phyloP scores from a whole-genome alignment of 1,140 invertebrate genomes.

The Sycobia sp. region DNA sequence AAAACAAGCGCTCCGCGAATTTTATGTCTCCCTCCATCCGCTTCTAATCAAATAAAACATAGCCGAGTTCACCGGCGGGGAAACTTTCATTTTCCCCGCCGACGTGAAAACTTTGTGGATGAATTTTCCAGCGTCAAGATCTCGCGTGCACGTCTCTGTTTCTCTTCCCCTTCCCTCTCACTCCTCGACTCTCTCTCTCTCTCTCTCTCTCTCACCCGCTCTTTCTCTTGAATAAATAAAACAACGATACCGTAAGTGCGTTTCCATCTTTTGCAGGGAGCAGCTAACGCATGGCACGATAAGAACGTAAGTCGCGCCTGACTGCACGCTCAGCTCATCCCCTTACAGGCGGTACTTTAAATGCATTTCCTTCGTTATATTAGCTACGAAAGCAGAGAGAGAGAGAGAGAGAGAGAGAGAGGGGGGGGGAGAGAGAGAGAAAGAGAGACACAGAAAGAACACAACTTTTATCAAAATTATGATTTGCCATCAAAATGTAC shows the following conservation, averaged over 20 bases:
- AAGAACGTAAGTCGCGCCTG: not conserved
- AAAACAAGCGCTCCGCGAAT: constrained; percentile 7
- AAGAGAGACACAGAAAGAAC: too few species aligned
- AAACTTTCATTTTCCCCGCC: constrained; percentile 12
- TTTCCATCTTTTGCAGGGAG: constrained; percentile 10
- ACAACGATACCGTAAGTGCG: constrained; percentile 9
- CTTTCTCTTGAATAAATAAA: too few species aligned
- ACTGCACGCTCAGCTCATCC: constrained; percentile 14
- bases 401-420: too few species aligned
- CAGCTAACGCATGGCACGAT: not conserved
- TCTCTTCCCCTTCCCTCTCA: too few species aligned
- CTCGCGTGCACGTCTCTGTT: too few species aligned
- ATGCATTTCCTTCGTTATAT: constrained; percentile 17
- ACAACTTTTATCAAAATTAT: too few species aligned
- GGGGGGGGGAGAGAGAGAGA: too few species aligned
- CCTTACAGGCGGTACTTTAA: constrained; percentile 3
- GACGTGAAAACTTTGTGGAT: constrained; percentile 15
- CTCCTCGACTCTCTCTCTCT: too few species aligned
- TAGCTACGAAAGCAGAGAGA: too few species aligned
- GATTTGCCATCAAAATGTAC: too few species aligned
- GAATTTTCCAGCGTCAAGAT: constrained; percentile 18
- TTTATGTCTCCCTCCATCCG: constrained; percentile 13
- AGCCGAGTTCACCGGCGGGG: constrained; percentile 14
- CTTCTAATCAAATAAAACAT: constrained; percentile 31
- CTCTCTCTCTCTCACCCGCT: too few species aligned